phyloP scores from a whole-genome alignment of 2,888 invertebrate species.

The Exocentrus adspersus region DNA sequence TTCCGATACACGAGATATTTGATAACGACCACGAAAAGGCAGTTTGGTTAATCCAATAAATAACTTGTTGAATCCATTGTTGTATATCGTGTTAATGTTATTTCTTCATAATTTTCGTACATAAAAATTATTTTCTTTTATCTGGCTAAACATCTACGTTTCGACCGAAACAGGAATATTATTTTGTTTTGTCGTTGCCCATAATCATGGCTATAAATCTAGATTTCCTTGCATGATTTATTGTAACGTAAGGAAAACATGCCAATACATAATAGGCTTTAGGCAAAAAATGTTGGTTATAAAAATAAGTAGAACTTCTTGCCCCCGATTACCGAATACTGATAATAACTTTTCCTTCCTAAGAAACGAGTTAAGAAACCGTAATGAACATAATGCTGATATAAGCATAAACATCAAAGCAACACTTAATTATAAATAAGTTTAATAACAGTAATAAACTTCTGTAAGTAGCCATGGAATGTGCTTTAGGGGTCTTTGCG shows the following conservation, averaged over 20 bases:
- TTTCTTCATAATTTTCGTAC: background rate
- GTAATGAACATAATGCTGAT: no score
- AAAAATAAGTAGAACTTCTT: no score
- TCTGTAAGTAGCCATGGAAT: no score
- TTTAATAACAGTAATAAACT: no score
- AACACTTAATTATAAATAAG: no score
- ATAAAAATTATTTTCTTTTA: slow-evolving; percentile 3
- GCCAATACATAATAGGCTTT: slow-evolving; percentile 2
- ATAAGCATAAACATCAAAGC: no score
- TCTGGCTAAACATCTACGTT: background rate
- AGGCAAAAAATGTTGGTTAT: background rate
- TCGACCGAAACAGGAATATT: background rate
- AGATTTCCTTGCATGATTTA: background rate
- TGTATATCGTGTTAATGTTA: background rate
- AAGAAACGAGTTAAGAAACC: no score
- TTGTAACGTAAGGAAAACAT: background rate
- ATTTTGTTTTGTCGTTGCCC: background rate
- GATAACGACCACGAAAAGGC: background rate
- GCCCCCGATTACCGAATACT: no score
- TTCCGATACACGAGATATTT: background rate
- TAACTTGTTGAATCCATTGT: background rate
- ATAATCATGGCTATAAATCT: background rate
- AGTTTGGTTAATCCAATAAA: background rate
- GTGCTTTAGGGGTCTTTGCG: no score
- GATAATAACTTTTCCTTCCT: no score